Evolutionary conservation across 2,888 invertebrate species (phyloP).

Genomic region (Perdita meconis): DNA sequence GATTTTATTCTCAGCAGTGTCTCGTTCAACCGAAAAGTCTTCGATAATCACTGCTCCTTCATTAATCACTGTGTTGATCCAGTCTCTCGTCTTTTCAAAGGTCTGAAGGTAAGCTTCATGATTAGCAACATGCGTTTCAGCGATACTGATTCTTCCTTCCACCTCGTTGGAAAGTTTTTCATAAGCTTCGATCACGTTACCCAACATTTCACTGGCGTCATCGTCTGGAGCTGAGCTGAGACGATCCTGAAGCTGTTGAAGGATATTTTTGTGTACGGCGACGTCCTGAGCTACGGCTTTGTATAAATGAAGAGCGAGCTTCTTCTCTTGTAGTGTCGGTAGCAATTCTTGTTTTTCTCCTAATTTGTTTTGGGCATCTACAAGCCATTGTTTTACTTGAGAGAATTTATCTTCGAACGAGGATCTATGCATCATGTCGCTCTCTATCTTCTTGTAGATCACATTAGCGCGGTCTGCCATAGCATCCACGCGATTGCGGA

Average conservation of each 20-base stretch:
- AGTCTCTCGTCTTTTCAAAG: slow-evolving; percentile 93
- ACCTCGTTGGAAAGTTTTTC: slow-evolving; percentile 89
- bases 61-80: slow-evolving; percentile 91
- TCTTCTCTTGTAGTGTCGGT: slow-evolving; percentile 94
- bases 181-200: slow-evolving; percentile 90
- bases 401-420: slow-evolving; percentile 96
- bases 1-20: slow-evolving; percentile 91
- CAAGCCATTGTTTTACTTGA: slow-evolving; percentile 94
- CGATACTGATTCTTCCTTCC: slow-evolving; percentile 87
- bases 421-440: slow-evolving; percentile 94
- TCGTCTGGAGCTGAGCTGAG: slow-evolving; percentile 91
- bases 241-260: slow-evolving; percentile 93
- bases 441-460: slow-evolving; percentile 94
- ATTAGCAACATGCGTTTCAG: slow-evolving; percentile 90
- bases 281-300: slow-evolving; percentile 94
- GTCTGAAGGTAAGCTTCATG: slow-evolving; percentile 93
- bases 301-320: slow-evolving; percentile 92
- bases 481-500: slow-evolving; percentile 93
- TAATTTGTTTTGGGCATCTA: slow-evolving; percentile 91
- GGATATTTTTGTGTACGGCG: slow-evolving; percentile 92
- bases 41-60: slow-evolving; percentile 91
- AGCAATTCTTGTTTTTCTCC: slow-evolving; percentile 90
- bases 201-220: slow-evolving; percentile 90
- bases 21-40: slow-evolving; percentile 91
- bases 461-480: slow-evolving; percentile 93